phyloP scores from a whole-genome alignment of 1,140 invertebrate species.

The Sarcophaga peregrina region DNA sequence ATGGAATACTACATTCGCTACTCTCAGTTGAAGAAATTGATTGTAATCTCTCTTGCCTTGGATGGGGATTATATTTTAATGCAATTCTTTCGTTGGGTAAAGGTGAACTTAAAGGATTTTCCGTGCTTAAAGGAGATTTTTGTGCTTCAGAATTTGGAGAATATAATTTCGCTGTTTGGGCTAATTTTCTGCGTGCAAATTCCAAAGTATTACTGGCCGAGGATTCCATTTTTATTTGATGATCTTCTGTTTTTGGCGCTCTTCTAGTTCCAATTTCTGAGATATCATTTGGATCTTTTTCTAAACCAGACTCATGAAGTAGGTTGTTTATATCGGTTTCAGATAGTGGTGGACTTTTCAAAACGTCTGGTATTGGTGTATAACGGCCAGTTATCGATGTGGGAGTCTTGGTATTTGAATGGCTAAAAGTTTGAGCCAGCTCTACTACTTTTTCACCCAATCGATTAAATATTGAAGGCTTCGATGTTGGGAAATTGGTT shows the following conservation, averaged over 20 bases:
- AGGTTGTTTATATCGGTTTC: slow-evolving; percentile 46
- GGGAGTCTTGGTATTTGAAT: not conserved
- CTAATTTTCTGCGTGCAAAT: slow-evolving; percentile 43
- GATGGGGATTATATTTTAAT: slow-evolving; percentile 47
- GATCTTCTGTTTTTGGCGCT: not conserved
- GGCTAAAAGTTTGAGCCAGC: not conserved
- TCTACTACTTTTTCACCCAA: slow-evolving; percentile 38
- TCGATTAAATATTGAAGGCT: slow-evolving; percentile 24
- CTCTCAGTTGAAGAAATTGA: slow-evolving; percentile 2
- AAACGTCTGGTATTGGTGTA: slow-evolving; percentile 44
- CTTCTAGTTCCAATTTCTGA: slow-evolving; percentile 44
- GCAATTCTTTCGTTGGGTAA: slow-evolving; percentile 43
- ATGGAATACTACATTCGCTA: slow-evolving; percentile 3
- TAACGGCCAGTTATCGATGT: slow-evolving; percentile 30
- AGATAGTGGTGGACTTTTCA: slow-evolving; percentile 47
- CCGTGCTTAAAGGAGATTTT: not conserved
- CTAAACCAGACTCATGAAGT: slow-evolving; percentile 38
- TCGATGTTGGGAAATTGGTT: not conserved
- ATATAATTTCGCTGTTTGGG: slow-evolving; percentile 21
- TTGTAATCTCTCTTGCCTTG: slow-evolving; percentile 31
- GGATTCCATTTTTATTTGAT: not conserved
- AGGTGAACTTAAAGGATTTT: not conserved
- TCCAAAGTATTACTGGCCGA: slow-evolving; percentile 33
- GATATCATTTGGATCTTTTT: slow-evolving; percentile 20
- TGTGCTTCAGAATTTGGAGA: slow-evolving; percentile 28